These are phyloP conservation scores for Pterobdella sp. DNA, from an alignment of 2,888 invertebrate genomes.

Conservation along the genomic window DNA sequence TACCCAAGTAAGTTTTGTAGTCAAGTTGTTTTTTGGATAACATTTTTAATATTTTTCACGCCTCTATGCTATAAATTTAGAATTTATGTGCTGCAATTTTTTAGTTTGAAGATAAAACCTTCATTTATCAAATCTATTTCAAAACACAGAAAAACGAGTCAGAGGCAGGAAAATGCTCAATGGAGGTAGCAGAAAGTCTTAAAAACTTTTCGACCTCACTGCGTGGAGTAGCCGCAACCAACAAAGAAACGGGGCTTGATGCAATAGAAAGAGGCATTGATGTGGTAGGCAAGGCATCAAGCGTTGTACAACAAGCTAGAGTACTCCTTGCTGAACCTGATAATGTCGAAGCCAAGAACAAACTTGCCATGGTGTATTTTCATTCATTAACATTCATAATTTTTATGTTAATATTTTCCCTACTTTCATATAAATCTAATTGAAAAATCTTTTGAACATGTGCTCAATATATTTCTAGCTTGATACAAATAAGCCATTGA, in stretches of 20 bases:
- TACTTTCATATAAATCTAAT: too few relatives aligned
- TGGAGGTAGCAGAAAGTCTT: slow-evolving; percentile 70
- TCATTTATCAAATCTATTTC: background rate
- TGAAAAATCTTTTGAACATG: too few relatives aligned
- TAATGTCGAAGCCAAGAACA: slow-evolving; percentile 56
- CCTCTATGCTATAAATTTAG: background rate
- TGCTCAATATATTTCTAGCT: too few relatives aligned
- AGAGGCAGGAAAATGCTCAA: slow-evolving; percentile 71
- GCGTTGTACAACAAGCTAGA: slow-evolving; percentile 73
- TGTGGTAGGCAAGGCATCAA: slow-evolving; percentile 69
- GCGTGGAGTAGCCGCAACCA: slow-evolving; percentile 58
- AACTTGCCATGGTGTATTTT: slow-evolving; percentile 63
- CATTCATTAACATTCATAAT: too few relatives aligned
- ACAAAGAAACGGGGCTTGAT: slow-evolving; percentile 54
- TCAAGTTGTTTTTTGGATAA: background rate
- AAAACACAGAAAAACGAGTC: slow-evolving; percentile 61
- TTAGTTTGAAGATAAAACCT: background rate
- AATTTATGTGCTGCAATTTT: background rate
- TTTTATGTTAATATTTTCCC: too few relatives aligned
- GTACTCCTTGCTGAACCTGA: slow-evolving; percentile 64
- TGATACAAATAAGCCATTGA: background rate
- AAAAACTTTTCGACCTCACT: slow-evolving; percentile 67
- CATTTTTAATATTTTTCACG: background rate
- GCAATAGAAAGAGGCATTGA: slow-evolving; percentile 61
- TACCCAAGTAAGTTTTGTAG: slow-evolving; percentile 55